These are phyloP conservation scores for Lycocorax pyrrhopterus DNA, from an alignment of 2,113 vertebrate species.

Conservation along the genomic window DNA sequence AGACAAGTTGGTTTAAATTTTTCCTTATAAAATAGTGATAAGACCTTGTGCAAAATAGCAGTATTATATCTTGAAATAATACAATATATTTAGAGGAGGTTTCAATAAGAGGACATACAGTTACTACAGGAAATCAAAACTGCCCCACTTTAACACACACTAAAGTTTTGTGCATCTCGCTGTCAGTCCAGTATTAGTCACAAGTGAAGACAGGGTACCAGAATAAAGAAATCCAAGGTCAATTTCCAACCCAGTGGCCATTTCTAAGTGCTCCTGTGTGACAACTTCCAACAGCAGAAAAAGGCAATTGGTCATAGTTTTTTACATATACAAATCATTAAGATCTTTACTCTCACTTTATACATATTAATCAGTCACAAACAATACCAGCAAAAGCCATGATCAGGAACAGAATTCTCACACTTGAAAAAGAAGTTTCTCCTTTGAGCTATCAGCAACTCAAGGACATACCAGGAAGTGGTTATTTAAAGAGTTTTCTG, in stretches of 20 bases:
- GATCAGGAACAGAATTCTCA: constrained; percentile 37
- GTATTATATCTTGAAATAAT: not conserved
- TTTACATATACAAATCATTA: not conserved
- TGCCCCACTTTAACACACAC: not conserved
- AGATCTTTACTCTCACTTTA: constrained; percentile 27
- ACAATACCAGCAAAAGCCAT: not conserved
- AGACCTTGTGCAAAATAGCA: not conserved
- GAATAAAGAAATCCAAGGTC: not conserved
- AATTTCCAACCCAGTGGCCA: not conserved
- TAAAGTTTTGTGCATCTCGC: not conserved
- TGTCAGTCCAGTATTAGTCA: not conserved
- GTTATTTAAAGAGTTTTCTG: constrained; percentile 47
- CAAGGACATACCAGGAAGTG: constrained; percentile 15
- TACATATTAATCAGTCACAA: not conserved
- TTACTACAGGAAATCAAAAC: not conserved
- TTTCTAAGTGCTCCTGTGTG: not conserved
- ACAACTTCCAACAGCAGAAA: not conserved
- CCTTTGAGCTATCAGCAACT: constrained; percentile 35
- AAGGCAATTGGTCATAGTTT: not conserved
- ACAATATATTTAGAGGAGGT: not conserved
- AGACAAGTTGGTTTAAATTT: not conserved
- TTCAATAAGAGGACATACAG: not conserved
- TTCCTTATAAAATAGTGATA: not conserved
- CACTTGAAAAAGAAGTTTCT: not conserved
- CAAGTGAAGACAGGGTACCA: not conserved